phyloP scores from a whole-genome alignment of 2,888 invertebrate genomes.

The Hipparchia sbordonii region DNA sequence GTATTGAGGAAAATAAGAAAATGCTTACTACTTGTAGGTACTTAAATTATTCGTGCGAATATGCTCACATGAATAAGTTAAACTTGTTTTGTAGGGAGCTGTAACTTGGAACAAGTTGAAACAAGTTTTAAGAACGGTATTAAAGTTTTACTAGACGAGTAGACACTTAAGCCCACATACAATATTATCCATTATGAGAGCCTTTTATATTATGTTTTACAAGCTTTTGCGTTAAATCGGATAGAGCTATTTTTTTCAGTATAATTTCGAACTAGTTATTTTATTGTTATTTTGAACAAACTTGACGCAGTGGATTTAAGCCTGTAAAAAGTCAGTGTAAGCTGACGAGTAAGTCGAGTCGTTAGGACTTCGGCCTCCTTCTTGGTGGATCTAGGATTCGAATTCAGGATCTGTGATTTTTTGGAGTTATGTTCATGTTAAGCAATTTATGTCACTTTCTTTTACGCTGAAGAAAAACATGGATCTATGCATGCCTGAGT shows the following conservation, averaged over 20 bases:
- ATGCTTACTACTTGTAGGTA: background rate
- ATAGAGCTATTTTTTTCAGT: too few relatives aligned
- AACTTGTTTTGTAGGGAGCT: conserved; percentile 8
- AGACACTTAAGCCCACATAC: background rate
- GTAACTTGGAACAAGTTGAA: conserved; percentile 3
- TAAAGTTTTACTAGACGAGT: background rate
- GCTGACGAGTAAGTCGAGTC: too few relatives aligned
- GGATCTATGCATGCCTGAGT: too few relatives aligned
- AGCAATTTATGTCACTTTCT: too few relatives aligned
- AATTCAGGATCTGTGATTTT: too few relatives aligned
- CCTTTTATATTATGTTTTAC: background rate
- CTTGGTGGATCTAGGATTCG: too few relatives aligned
- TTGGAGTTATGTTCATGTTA: too few relatives aligned
- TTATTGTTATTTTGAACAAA: background rate
- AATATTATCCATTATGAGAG: background rate
- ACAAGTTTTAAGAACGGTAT: conserved; percentile 14
- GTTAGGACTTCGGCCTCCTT: too few relatives aligned
- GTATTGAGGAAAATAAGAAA: conserved; percentile 2
- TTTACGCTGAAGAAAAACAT: too few relatives aligned
- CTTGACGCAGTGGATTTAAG: too few relatives aligned
- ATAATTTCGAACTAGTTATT: background rate
- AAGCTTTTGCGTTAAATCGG: too few relatives aligned
- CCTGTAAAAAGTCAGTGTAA: too few relatives aligned
- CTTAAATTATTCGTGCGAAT: conserved; percentile 6
- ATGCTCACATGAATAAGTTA: conserved; percentile 14